Evolutionary conservation across 2,888 invertebrate genomes (phyloP).

Genomic region (Ectropis crepuscularia): DNA sequence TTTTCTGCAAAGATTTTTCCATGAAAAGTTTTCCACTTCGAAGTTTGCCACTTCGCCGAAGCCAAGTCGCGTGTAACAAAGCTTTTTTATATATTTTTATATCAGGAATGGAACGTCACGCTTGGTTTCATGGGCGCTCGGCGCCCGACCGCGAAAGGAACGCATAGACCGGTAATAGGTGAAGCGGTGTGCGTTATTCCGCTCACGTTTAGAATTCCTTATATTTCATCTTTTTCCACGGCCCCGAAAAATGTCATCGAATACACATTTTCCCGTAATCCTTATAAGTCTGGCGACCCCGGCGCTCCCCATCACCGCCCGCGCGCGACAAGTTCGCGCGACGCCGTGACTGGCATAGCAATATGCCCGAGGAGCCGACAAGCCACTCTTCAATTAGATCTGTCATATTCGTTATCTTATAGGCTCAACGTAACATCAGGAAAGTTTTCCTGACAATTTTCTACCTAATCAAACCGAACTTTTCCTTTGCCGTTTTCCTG

Average conservation of each 20-base stretch:
- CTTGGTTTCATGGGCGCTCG: constrained; percentile 78
- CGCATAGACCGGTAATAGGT: constrained; percentile 82
- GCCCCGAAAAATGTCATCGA: constrained; percentile 84
- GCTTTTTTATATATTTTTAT: constrained; percentile 84
- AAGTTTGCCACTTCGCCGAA: constrained; percentile 83
- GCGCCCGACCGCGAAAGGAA: constrained; percentile 79
- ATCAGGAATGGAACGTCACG: constrained; percentile 82
- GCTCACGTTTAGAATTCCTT: constrained; percentile 83
- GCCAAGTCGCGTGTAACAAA: constrained; percentile 83
- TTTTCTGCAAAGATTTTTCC: constrained; percentile 80
- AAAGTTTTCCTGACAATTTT: constrained; percentile 44
- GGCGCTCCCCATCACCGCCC: constrained; percentile 57
- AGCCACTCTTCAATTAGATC: constrained; percentile 64
- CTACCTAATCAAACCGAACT: constrained; percentile 44
- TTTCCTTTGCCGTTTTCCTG: constrained; percentile 36
- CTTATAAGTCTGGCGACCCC: constrained; percentile 81
- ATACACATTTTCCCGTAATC: constrained; percentile 84
- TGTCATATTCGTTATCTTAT: constrained; percentile 56
- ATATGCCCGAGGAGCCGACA: constrained; percentile 58
- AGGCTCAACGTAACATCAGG: constrained; percentile 46
- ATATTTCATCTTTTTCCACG: constrained; percentile 84
- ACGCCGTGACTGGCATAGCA: constrained; percentile 73
- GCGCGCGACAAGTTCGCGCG: constrained; percentile 67
- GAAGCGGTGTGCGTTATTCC: constrained; percentile 75
- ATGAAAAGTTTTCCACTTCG: constrained; percentile 84